Evolutionary conservation across 2,888 invertebrate species (phyloP).

Genomic region (Pogonocherus hispidulus): DNA sequence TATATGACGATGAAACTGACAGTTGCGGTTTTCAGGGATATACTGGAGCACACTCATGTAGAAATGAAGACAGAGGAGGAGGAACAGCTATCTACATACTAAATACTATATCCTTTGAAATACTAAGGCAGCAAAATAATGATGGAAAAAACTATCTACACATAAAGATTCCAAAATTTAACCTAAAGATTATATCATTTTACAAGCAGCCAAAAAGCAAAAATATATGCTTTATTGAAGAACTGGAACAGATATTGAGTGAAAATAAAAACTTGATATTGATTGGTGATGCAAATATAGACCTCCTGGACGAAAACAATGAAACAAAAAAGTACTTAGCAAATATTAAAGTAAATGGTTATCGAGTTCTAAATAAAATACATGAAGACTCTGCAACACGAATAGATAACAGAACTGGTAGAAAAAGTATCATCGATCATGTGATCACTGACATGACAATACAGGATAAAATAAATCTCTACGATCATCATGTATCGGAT

Average conservation of each 20-base stretch:
- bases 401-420: conserved; percentile 21
- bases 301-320: conserved; percentile 23
- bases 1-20: conserved; percentile 23
- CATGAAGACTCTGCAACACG: conserved; percentile 16
- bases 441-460: conserved; percentile 16
- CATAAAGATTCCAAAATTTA: conserved; percentile 11
- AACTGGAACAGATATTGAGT: conserved; percentile 19
- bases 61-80: conserved; percentile 5
- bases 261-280: conserved; percentile 25
- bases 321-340: conserved; percentile 17
- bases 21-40: conserved; percentile 13
- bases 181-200: conserved; percentile 19
- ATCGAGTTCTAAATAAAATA: conserved; percentile 16
- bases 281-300: conserved; percentile 27
- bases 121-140: conserved; percentile 1
- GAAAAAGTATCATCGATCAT: conserved; percentile 29
- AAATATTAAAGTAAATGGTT: conserved; percentile 19
- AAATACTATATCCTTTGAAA: conserved; percentile 4
- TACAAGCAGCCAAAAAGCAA: conserved; percentile 20
- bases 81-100: conserved; percentile 20
- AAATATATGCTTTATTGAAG: conserved; percentile 5
- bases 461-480: conserved; percentile 22
- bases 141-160: conserved; percentile 13
- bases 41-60: conserved; percentile 12
- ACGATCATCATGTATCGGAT: conserved; percentile 19